These are phyloP conservation scores for Porites cylindrica DNA, from an alignment of 92 coral and sea anemone species.

Conservation along the genomic window DNA sequence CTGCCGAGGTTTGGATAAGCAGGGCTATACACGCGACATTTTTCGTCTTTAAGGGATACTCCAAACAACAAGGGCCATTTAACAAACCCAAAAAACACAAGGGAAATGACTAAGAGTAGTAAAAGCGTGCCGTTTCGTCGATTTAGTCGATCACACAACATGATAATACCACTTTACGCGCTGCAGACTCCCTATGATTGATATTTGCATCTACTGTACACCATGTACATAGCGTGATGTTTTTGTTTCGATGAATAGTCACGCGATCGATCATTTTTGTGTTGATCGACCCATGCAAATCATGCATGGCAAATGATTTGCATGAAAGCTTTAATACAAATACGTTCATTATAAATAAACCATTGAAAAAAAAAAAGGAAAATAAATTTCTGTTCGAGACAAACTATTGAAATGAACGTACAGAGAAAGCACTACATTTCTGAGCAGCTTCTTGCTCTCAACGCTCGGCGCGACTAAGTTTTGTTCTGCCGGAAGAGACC, in stretches of 20 bases:
- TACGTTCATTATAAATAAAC: too few species aligned
- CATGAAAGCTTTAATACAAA: not conserved
- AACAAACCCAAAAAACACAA: not conserved
- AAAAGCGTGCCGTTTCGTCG: not conserved
- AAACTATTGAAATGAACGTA: too few species aligned
- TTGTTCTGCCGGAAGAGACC: too few species aligned
- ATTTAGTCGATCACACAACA: not conserved
- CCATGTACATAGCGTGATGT: not conserved
- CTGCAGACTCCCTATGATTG: not conserved
- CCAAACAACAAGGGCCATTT: not conserved
- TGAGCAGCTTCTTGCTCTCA: too few species aligned
- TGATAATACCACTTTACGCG: not conserved
- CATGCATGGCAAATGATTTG: too few species aligned
- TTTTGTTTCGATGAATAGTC: not conserved
- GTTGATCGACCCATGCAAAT: too few species aligned
- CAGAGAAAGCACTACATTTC: too few species aligned
- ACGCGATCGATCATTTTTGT: not conserved
- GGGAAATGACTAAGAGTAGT: not conserved
- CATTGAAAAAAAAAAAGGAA: too few species aligned
- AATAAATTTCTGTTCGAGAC: too few species aligned
- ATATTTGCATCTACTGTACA: too few species aligned
- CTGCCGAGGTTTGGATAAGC: slow-evolving; percentile 47
- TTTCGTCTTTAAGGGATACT: not conserved
- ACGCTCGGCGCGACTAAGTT: too few species aligned
- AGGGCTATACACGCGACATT: not conserved